Base-by-base conservation (phyloP, 2,113 vertebrate species). In the Xerus inauris region DNA sequence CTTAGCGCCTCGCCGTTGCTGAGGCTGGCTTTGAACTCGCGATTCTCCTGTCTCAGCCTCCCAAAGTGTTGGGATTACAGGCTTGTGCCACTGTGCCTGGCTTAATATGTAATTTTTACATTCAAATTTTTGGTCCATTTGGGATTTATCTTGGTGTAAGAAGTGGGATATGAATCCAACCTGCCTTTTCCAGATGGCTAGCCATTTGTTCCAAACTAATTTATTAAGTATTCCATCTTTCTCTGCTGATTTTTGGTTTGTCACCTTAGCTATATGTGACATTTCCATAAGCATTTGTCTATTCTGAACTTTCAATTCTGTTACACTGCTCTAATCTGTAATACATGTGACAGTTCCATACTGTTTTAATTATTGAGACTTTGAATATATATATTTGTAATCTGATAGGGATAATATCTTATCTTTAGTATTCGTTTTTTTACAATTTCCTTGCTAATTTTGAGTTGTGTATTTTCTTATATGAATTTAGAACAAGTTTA, bases 111-210 rank as follows among this genome's bases (percentile, higher is more conserved):
- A 91, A 83, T 69, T 87, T 95, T 91, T 86, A 79, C 51, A 72
- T 93, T 77, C 42, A 95, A 86, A 83, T 35, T 77, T 69, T 93
- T 71, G 42, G 64, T 80, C 47, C 8, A 38, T 86, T 76, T 89
- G 92, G 64, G 88, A 89, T 95, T 93, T 87, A 80, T 83, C 38
- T 88, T 95, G 32, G 62, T 88, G 65, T 95, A 87, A 91, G n/a
- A 87, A 85, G 62, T 86, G 69, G 94, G 79, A 83, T 69, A 84
- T 22, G 16, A 57, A 86, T 88, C 87, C 35, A 94, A 85, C 32
- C 65, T 88, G 67, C 76, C 72, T 82, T 93, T 94, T 83, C 71
- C 42, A 91, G 69, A 71, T 54, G 75, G 42, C 64, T 91, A 51
- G 45, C 19, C 45, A 65, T 10, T 94, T 79, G 79, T 86, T 97